These are phyloP conservation scores for Volucella inflata DNA, from an alignment of 2,888 invertebrate genomes.

Conservation along the genomic window DNA sequence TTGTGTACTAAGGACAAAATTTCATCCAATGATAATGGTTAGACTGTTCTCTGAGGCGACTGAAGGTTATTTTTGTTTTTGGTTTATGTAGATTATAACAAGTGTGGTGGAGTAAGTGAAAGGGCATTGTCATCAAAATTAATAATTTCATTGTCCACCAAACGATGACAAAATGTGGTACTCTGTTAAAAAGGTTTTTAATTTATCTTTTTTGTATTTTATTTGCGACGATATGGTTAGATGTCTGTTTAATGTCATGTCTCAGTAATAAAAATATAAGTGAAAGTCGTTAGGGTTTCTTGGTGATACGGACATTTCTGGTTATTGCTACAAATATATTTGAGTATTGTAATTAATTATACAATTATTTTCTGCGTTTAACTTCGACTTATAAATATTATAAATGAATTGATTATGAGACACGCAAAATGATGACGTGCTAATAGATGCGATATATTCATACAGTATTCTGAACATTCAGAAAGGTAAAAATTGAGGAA, in stretches of 20 bases:
- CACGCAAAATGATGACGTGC: no score
- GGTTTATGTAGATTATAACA: not conserved
- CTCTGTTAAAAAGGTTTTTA: not conserved
- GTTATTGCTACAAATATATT: not conserved
- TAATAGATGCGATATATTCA: no score
- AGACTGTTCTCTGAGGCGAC: slow-evolving; percentile 23
- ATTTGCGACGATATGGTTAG: not conserved
- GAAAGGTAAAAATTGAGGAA: no score
- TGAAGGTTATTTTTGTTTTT: not conserved
- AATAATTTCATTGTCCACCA: slow-evolving; percentile 41
- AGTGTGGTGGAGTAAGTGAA: not conserved
- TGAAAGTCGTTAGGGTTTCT: not conserved
- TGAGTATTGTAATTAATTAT: no score
- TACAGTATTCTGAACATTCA: no score
- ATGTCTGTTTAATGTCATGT: not conserved
- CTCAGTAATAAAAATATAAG: slow-evolving; percentile 8
- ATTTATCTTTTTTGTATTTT: no score
- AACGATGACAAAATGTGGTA: slow-evolving; percentile 34
- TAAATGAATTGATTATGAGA: no score
- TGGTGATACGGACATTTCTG: not conserved
- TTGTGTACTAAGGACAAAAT: slow-evolving; percentile 43
- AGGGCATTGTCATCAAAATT: slow-evolving; percentile 29
- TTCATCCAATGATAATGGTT: slow-evolving; percentile 48
- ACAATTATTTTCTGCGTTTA: no score
- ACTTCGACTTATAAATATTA: no score